Evolutionary conservation across 64 coral and sea anemone genomes (phyloP).

Genomic region (Stichodactyla mertensii): DNA sequence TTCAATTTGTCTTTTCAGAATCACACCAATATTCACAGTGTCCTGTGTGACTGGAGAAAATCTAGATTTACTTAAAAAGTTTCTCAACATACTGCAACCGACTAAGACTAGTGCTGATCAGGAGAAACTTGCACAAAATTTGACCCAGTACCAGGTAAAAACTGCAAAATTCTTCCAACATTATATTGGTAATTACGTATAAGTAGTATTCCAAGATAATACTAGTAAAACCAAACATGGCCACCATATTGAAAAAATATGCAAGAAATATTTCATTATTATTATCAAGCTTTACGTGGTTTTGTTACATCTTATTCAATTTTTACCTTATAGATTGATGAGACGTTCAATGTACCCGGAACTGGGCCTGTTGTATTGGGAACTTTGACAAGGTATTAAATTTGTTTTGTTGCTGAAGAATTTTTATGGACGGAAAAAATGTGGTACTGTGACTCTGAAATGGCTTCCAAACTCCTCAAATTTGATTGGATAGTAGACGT

Average conservation of each 20-base stretch:
- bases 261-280: no score
- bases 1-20: constrained; percentile 29
- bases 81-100: constrained; percentile 84
- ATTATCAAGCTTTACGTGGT: no score
- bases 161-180: background rate
- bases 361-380: constrained; percentile 93
- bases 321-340: constrained; percentile 62
- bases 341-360: constrained; percentile 92
- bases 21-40: constrained; percentile 91
- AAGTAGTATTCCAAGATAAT: no score
- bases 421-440: background rate
- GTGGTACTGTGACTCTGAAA: no score
- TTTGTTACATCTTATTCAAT: background rate
- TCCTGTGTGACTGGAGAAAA: constrained; percentile 94
- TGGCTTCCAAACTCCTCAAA: no score
- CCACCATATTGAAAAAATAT: no score
- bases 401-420: background rate
- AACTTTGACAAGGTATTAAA: constrained; percentile 72
- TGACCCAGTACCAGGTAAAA: constrained; percentile 69
- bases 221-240: no score
- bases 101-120: constrained; percentile 73
- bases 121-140: constrained; percentile 80
- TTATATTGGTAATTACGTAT: no score
- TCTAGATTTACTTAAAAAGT: constrained; percentile 79
- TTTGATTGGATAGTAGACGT: no score